A percentile compares a stretch with the other conserved stretches of the same genome.
phyloP scores from a whole-genome alignment of 2,797 vertebrate genomes.

The Aphelocoma californica region DNA sequence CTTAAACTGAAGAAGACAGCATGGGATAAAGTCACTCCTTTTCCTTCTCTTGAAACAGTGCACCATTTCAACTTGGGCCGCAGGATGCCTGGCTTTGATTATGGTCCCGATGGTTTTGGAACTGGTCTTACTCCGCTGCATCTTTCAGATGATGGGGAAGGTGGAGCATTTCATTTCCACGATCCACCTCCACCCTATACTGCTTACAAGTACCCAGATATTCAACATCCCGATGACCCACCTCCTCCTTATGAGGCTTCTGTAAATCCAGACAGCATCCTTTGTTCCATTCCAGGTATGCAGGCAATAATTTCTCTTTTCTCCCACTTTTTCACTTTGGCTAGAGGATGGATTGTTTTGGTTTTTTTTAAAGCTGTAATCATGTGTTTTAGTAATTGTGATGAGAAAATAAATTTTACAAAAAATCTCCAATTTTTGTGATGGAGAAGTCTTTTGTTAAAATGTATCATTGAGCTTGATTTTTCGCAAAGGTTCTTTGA shows the following conservation, averaged over 20 bases:
- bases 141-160: conserved; percentile 95
- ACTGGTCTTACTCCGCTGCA: conserved; percentile 96
- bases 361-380: background rate
- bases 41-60: conserved; percentile 74
- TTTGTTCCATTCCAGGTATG: conserved; percentile 89
- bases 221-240: conserved; percentile 94
- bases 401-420: background rate
- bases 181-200: conserved; percentile 96
- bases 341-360: background rate
- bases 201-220: conserved; percentile 96
- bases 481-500: background rate
- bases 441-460: background rate
- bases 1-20: background rate
- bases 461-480: background rate
- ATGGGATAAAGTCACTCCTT: background rate
- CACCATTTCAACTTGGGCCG: conserved; percentile 97
- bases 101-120: conserved; percentile 91
- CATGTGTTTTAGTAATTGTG: background rate
- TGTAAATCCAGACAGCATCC: conserved; percentile 89
- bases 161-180: conserved; percentile 96
- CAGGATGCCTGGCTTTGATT: conserved; percentile 95
- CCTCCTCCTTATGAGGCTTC: conserved; percentile 97
- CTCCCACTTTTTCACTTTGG: background rate
- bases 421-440: background rate
- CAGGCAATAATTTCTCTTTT: background rate